Conservation (phyloP, 2,888 invertebrate species). For the Octonoba sinensis region DNA sequence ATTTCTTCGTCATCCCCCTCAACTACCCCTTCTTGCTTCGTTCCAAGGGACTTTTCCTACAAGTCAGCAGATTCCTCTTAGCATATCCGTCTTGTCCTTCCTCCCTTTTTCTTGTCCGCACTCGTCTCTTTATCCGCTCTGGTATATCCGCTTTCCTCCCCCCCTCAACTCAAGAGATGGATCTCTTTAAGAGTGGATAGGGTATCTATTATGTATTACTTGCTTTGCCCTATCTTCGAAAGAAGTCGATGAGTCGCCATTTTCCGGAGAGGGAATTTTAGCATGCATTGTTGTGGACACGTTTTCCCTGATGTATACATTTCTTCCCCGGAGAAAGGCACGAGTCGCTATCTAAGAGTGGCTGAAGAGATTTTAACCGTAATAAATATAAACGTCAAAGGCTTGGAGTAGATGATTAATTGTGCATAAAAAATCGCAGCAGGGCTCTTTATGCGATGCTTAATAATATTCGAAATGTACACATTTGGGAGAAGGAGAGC, state of each 20-base stretch:
- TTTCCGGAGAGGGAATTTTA: slow-evolving; percentile 33
- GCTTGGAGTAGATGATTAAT: no score
- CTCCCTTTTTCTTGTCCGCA: slow-evolving; percentile 1
- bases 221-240: neutral
- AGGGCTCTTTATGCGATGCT: no score
- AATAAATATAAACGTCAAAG: no score
- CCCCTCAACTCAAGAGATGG: neutral
- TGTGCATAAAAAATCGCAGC: no score
- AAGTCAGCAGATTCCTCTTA: slow-evolving; percentile 63
- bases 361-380: no score
- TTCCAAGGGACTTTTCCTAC: slow-evolving; percentile 51
- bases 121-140: neutral
- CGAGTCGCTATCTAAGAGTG: neutral
- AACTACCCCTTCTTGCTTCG: neutral
- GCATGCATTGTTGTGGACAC: slow-evolving; percentile 47
- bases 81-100: slow-evolving; percentile 58
- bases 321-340: slow-evolving; percentile 1
- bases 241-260: slow-evolving; percentile 59
- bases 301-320: slow-evolving; percentile 7
- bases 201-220: slow-evolving; percentile 58
- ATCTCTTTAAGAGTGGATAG: slow-evolving; percentile 43
- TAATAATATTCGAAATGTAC: no score
- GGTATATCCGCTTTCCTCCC: neutral
- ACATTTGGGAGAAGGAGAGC: no score
- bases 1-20: slow-evolving; percentile 13